Base-by-base conservation (phyloP, 2,113 vertebrate genomes). In the Leuciscus idus region DNA sequence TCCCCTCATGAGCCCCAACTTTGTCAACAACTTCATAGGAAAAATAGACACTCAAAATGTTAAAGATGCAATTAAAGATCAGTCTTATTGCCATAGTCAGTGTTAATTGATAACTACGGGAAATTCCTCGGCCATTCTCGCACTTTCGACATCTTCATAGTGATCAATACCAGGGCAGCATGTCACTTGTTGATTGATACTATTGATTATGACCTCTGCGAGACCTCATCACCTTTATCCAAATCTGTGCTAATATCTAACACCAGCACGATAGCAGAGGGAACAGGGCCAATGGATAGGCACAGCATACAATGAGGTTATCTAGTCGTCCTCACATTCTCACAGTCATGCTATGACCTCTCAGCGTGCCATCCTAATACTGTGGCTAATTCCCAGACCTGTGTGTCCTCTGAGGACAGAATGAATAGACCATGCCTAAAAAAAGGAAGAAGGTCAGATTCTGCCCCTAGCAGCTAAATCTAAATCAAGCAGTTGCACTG, bases 111-210 rank as follows among this genome's bases (percentile, higher is more conserved):
- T 68, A 70, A 50, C 55, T 48, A 68, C 30, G 1, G 3, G 30
- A 82, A 50, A 50, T 82, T 82, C 43, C 17, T 76, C 11, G 0
- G 15, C 23, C 62, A 70, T n/a, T 52, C 57, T 62, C 17, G 26
- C 59, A 23, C 12, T 66, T 61, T n/a, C 52, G 36, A 75, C 57
- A 61, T 55, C 52, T 84, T 46, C 39, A 26, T 39, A 43, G 80
- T 50, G 50, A 92, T 94, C 93, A 91, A 93, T 94, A 93, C 82
- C 89, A 91, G 81, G 83, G 87, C 85, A 92, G 36, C 92, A 86
- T 92, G 92, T 91, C 91, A 90, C 81, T 36, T 2, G 89, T 73
- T 93, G 93, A 95, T 92, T 92, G 93, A 94, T 92, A 88, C 84
- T 90, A 89, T 91, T 92, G 92, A 90, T 89, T 91, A 91, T 91